These are phyloP conservation scores for Apamea epomidion DNA, from an alignment of 2,888 invertebrate genomes.

Conservation along the genomic window DNA sequence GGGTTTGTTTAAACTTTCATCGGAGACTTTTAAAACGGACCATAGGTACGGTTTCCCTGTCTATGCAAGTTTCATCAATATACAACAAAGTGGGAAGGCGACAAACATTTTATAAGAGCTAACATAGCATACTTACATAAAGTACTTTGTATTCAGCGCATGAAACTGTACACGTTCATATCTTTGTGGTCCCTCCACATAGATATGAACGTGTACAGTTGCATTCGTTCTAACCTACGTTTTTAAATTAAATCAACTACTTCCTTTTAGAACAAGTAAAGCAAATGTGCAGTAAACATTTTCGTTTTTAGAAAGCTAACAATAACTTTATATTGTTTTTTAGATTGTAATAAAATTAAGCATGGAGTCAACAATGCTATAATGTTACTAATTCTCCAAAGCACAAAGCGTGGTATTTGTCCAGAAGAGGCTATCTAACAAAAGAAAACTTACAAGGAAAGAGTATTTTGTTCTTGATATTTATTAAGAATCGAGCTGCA, in stretches of 20 bases:
- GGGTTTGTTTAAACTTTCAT: neutral
- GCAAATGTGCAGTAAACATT: too few species aligned
- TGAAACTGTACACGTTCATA: too few species aligned
- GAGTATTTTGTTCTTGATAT: too few species aligned
- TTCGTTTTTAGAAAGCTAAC: too few species aligned
- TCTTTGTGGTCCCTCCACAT: too few species aligned
- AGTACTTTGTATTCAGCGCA: conserved; percentile 20
- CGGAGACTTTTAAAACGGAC: neutral
- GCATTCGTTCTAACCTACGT: conserved; percentile 12
- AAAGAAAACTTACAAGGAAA: conserved; percentile 8
- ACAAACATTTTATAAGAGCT: conserved; percentile 4
- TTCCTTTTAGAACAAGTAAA: conserved; percentile 12
- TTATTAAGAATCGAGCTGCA: neutral
- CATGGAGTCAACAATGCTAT: too few species aligned
- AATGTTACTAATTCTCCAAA: neutral
- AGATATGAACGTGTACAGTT: conserved; percentile 4
- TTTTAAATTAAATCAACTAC: conserved; percentile 22
- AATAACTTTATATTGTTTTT: too few species aligned
- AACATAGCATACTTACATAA: neutral
- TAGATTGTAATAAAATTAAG: too few species aligned
- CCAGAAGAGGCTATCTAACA: neutral
- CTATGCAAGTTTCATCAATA: neutral
- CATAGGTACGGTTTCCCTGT: neutral
- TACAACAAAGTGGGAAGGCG: neutral
- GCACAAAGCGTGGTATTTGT: neutral